Evolutionary conservation across 2,888 invertebrate genomes (phyloP).

Genomic region (Orthosia cruda): DNA sequence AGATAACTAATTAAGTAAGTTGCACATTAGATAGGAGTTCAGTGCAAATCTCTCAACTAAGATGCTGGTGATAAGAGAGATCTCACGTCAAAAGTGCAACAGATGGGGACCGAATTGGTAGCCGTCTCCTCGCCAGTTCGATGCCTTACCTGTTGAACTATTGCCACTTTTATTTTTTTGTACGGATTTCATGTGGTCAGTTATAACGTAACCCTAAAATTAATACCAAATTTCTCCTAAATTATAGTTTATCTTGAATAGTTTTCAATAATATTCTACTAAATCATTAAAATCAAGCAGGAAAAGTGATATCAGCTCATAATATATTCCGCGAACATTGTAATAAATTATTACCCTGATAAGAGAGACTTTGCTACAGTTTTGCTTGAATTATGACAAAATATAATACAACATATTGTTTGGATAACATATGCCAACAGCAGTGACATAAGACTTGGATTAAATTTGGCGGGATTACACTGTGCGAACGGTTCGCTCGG

Average conservation of each 20-base stretch:
- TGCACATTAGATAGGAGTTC: not conserved
- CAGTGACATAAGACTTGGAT: constrained; percentile 56
- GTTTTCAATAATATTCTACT: no score
- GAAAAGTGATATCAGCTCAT: constrained; percentile 33
- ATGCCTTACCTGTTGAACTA: not conserved
- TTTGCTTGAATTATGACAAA: constrained; percentile 52
- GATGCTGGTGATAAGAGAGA: not conserved
- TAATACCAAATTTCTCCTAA: no score
- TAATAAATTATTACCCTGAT: constrained; percentile 63
- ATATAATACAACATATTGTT: constrained; percentile 45
- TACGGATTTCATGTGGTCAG: no score
- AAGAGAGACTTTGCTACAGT: constrained; percentile 49
- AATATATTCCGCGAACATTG: constrained; percentile 39
- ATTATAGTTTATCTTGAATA: no score
- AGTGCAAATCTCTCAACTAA: not conserved
- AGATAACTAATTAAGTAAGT: constrained; percentile 9
- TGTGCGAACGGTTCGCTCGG: constrained; percentile 24
- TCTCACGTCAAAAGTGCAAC: not conserved
- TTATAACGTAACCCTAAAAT: no score
- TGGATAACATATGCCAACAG: constrained; percentile 25
- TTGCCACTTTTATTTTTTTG: not conserved
- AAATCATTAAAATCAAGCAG: constrained; percentile 2
- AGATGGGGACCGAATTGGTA: constrained; percentile 1
- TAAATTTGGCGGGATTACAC: constrained; percentile 60
- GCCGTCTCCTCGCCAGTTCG: not conserved